Conservation (phyloP, 2,113 vertebrate species). For the Desmodus rotundus region DNA sequence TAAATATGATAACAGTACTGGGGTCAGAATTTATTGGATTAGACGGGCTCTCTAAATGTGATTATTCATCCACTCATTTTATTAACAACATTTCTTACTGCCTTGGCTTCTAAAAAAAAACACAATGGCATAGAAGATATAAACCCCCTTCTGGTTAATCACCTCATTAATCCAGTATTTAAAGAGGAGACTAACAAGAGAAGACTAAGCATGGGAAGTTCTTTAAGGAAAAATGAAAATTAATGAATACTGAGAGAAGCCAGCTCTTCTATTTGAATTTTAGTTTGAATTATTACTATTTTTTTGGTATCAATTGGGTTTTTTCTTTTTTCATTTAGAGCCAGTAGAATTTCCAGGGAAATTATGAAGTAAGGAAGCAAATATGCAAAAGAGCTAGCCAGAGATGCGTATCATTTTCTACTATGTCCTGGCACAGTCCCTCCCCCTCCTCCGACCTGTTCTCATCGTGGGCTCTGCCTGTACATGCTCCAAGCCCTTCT, state of each 20-base stretch:
- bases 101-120: not conserved
- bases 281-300: not conserved
- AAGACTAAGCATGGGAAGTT: not conserved
- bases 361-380: not conserved
- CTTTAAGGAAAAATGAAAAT: conserved; percentile 36
- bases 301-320: not conserved
- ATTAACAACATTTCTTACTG: conserved; percentile 5
- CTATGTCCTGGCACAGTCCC: accelerated
- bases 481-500: not conserved
- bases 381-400: not conserved
- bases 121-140: not conserved
- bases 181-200: not conserved
- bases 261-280: not conserved
- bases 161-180: conserved; percentile 25
- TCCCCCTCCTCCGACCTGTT: not conserved
- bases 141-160: conserved; percentile 34
- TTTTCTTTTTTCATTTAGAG: not conserved
- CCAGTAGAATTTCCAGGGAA: not conserved
- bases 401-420: not conserved
- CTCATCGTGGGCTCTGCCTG: not conserved
- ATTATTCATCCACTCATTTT: not conserved
- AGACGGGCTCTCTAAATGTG: not conserved
- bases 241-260: not conserved
- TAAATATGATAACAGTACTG: not conserved
- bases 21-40: not conserved